Evolutionary conservation across 2,888 invertebrate species (phyloP), one percentile per base, ranked within the genome.

Genomic region (Xestia xanthographa): DNA sequence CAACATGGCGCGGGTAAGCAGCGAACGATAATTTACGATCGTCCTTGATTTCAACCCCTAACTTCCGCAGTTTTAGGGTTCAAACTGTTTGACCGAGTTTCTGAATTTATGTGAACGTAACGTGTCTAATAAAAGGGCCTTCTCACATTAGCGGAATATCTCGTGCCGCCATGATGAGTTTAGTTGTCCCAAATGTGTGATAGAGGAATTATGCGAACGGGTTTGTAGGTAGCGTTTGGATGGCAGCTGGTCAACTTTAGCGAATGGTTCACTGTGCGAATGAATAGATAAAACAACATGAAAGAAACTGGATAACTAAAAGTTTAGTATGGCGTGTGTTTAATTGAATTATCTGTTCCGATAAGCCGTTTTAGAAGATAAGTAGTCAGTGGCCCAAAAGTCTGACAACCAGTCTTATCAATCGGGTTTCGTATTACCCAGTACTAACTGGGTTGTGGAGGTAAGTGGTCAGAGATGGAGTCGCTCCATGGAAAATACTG

Each of bases 21-120:
- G 92, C 90, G 88, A 89, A 89, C 87, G 86, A 91, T 94, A 91
- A 95, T 95, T 94, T 95, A 96, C 89, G 86, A 86, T 82, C 93
- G 95, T 92, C 95, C 95, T 96, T 95, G 95, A 92, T 94, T 92
- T 91, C 92, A 94, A 95, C 95, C 95, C 93, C 90, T 87, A 92
- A 92, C 89, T 91, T 92, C 83, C 86, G 86, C 88, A 89, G 88
- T 91, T 86, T 90, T 88, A 85, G 82, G 84, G 86, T 85, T 80
- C 86, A 85, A 87, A 88, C 76, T 86, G 86, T 90, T 90, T 92
- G 91, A 90, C 91, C 90, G 90, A 91, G 89, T 91, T 92, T 82
- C 78, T 74, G 77, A 84, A 90, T 88, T 89, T 89, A 89, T 90
- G 82, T 80, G 79, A 78, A 81, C 80, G 70, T 84, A 85, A 88